Conservation (phyloP, 2,888 invertebrate species). For the Drosophila percnosoma region DNA sequence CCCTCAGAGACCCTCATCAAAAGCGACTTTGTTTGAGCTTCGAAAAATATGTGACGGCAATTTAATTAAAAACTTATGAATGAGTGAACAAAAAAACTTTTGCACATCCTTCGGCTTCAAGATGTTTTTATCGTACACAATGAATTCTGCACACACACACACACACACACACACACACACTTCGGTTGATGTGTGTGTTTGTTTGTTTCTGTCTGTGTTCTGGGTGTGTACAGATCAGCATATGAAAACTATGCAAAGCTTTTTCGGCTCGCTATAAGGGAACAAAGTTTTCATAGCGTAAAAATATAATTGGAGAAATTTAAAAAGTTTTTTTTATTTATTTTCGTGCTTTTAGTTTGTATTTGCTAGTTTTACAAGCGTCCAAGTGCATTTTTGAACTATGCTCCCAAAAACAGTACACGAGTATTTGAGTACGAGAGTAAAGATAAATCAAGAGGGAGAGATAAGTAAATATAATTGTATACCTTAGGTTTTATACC, state of each 20-base stretch:
- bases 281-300: constrained; percentile 76
- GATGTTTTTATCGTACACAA: constrained; percentile 78
- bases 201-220: constrained; percentile 26
- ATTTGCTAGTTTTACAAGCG: constrained; percentile 22
- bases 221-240: constrained; percentile 65
- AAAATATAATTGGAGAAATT: constrained; percentile 80
- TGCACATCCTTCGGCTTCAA: constrained; percentile 79
- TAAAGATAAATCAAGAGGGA: neutral
- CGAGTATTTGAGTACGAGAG: neutral
- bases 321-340: constrained; percentile 54
- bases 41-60: constrained; percentile 76
- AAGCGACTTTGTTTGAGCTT: constrained; percentile 51
- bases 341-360: constrained; percentile 19
- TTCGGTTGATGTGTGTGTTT: constrained; percentile 28
- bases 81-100: constrained; percentile 79
- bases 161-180: constrained; percentile 16
- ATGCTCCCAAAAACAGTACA: neutral
- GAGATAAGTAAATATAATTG: constrained; percentile 11
- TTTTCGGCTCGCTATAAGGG: constrained; percentile 46
- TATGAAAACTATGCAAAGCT: constrained; percentile 44
- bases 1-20: constrained; percentile 36
- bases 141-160: constrained; percentile 46
- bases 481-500: neutral
- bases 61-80: constrained; percentile 80
- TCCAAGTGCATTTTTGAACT: constrained; percentile 5